phyloP scores from a whole-genome alignment of 2,888 invertebrate genomes.

The Myopa testacea region DNA sequence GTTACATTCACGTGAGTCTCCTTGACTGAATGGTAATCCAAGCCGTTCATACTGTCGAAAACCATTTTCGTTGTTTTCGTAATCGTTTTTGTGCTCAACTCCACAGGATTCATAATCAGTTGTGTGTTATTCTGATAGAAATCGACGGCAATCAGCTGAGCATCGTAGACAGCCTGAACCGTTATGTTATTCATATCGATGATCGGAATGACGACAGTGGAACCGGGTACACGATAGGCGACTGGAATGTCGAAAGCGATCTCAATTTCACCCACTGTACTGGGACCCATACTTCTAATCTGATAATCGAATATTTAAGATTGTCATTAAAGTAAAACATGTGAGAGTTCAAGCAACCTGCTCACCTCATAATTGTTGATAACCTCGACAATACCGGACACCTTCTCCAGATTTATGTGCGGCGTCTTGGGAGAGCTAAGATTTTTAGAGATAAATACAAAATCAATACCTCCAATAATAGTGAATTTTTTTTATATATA shows the following conservation, averaged over 20 bases:
- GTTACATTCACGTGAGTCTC: conserved; percentile 53
- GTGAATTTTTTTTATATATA: neutral
- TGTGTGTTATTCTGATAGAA: conserved; percentile 63
- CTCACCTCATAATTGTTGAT: conserved; percentile 63
- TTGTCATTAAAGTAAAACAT: neutral
- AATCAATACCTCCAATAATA: neutral
- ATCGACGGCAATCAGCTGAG: conserved; percentile 59
- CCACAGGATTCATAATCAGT: conserved; percentile 60
- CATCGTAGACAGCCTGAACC: conserved; percentile 63
- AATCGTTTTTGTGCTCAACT: conserved; percentile 51
- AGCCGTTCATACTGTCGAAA: conserved; percentile 44
- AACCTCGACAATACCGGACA: conserved; percentile 57
- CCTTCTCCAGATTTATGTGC: conserved; percentile 62
- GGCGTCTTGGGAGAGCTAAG: conserved; percentile 59
- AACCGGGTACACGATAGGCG: conserved; percentile 60
- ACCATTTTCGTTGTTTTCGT: conserved; percentile 34
- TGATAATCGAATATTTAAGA: neutral
- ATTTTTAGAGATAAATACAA: neutral
- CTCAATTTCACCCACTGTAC: conserved; percentile 62
- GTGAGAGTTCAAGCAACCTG: neutral
- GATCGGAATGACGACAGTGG: conserved; percentile 58
- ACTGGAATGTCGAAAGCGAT: conserved; percentile 64
- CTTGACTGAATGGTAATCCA: conserved; percentile 51
- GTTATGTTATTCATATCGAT: conserved; percentile 63
- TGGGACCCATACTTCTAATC: conserved; percentile 67